Base-by-base conservation (phyloP, 2,888 invertebrate genomes). In the Heliconius aoede region DNA sequence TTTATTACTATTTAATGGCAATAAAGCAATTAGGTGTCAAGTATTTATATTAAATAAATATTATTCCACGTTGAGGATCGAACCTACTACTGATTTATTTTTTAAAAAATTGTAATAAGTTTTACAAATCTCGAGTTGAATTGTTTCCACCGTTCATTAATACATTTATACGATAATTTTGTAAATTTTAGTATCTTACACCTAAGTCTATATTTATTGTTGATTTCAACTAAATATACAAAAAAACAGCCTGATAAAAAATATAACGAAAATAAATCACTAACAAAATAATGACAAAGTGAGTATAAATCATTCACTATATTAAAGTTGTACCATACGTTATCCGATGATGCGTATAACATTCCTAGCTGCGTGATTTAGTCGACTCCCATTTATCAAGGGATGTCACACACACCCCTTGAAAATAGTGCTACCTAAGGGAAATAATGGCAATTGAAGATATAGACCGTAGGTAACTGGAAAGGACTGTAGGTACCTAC, bases 321-420 rank as follows among this genome's bases (percentile, higher is more conserved):
- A 86, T 87, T 86, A 84, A 88, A 89, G 82, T 87, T 88, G 78
- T 78, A 83, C 85, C 81, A 88, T 87, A 87, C 83, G 87, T 88
- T 87, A 87, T 85, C 83, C 82, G 82, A 83, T 87, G 88, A 89
- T 86, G 86, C 87, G 86, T 86, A 84, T 88, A 90, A 90, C 89
- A 88, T 89, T 85, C 85, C 85, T 85, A 86, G 86, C 85, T 82
- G 77, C 76, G 80, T 87, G 87, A 91, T 91, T 89, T 90, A 91
- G 85, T 87, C 83, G 76, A 77, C 73, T 76, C 81, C 86, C 85
- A 90, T 91, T 88, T 87, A 89, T 91, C 91, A 91, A 84, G 87
- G 86, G 86, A 85, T 89, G 89, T 90, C 90, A 88, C 81, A 85
- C 80, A 82, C 88, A 88, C 82, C 83, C 85, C 85, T 81, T 82